Percentiles rank a stretch among this genome's conserved stretches.
Evolutionary conservation across 1,140 invertebrate species (phyloP).

Genomic region (Drosophila varians): DNA sequence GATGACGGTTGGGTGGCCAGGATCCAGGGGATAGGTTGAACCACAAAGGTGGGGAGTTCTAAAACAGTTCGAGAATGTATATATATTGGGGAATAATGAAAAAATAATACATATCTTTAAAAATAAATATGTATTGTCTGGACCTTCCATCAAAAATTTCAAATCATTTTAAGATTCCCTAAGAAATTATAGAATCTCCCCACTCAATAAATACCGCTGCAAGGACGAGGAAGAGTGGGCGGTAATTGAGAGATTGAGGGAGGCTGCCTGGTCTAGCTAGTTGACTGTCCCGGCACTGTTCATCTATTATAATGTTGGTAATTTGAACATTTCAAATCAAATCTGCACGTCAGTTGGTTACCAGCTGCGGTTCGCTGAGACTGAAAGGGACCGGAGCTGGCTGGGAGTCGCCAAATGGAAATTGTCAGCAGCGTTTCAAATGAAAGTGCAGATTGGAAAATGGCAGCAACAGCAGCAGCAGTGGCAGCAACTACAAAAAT

Average conservation of each 20-base stretch:
- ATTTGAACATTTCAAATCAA: constrained; percentile 81
- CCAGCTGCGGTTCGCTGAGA: constrained; percentile 62
- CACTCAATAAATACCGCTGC: constrained; percentile 6
- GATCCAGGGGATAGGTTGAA: background rate
- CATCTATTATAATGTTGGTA: constrained; percentile 80
- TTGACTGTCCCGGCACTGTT: constrained; percentile 45
- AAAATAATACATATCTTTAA: too few relatives aligned
- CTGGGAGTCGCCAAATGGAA: constrained; percentile 64
- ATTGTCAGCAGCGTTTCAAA: constrained; percentile 78
- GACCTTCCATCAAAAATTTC: too few relatives aligned
- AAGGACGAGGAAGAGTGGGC: background rate
- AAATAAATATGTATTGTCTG: too few relatives aligned
- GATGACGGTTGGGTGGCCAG: constrained; percentile 9
- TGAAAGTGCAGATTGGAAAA: constrained; percentile 80
- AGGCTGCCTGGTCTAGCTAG: constrained; percentile 3
- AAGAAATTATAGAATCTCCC: constrained; percentile 1
- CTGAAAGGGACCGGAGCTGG: background rate
- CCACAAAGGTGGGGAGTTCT: background rate
- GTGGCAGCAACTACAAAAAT: background rate
- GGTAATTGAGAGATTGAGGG: constrained; percentile 1
- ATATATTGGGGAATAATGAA: too few relatives aligned
- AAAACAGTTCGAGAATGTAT: background rate
- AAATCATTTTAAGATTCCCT: background rate
- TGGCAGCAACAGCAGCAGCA: constrained; percentile 51
- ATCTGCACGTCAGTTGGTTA: constrained; percentile 80